phyloP scores from a whole-genome alignment of 2,888 invertebrate genomes.

The Aplocera efformata region DNA sequence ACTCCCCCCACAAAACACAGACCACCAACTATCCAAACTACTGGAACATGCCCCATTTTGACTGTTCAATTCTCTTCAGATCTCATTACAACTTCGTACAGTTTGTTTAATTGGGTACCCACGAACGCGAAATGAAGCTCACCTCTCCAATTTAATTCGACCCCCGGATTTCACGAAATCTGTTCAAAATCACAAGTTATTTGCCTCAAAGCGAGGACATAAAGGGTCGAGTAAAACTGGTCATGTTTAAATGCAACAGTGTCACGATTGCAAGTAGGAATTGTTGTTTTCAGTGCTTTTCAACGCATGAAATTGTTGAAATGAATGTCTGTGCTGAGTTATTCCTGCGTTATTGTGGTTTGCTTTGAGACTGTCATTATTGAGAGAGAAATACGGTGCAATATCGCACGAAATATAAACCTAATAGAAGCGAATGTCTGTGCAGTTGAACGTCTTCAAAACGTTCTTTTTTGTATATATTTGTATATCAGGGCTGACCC shows the following conservation, averaged over 20 bases:
- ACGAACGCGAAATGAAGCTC: slow-evolving; percentile 33
- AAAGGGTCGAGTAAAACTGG: slow-evolving; percentile 32
- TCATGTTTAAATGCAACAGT: slow-evolving; percentile 40
- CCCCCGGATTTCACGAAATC: slow-evolving; percentile 13
- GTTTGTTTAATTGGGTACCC: slow-evolving; percentile 50
- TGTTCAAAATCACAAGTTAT: slow-evolving; percentile 9
- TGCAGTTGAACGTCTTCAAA: no score
- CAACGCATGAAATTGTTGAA: slow-evolving; percentile 37
- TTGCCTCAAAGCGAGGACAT: slow-evolving; percentile 11
- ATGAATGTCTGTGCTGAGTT: slow-evolving; percentile 29
- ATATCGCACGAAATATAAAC: slow-evolving; percentile 2
- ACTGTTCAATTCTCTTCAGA: slow-evolving; percentile 45
- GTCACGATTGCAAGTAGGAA: slow-evolving; percentile 33
- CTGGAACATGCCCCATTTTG: slow-evolving; percentile 34
- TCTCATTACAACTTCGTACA: slow-evolving; percentile 49
- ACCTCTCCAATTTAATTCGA: slow-evolving; percentile 34
- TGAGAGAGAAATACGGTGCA: slow-evolving; percentile 7
- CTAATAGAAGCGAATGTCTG: neutral
- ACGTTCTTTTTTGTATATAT: no score
- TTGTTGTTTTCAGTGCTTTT: slow-evolving; percentile 41
- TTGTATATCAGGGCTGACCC: no score
- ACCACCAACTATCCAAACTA: slow-evolving; percentile 36
- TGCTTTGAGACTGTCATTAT: slow-evolving; percentile 11
- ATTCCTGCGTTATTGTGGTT: slow-evolving; percentile 15
- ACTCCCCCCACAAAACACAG: slow-evolving; percentile 7